Evolutionary conservation across 2,113 vertebrate species (phyloP).

Genomic region (Taurulus bubalis): DNA sequence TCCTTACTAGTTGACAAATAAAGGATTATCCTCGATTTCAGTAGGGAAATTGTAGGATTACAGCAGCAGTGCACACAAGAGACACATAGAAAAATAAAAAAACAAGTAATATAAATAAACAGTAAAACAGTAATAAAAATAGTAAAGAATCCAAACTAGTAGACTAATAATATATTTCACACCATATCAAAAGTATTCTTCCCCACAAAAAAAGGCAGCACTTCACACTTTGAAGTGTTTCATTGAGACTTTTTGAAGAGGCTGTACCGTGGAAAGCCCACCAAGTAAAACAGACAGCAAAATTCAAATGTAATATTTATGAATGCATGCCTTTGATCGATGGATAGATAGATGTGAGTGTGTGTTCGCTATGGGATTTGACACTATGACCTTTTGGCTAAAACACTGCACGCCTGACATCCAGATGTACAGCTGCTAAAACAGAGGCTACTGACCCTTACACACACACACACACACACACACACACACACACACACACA

Average conservation of each 20-base stretch:
- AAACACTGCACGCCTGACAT: constrained; percentile 48
- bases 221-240: not conserved
- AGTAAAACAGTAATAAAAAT: too few relatives aligned
- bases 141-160: too few relatives aligned
- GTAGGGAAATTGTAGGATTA: too few relatives aligned
- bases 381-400: constrained; percentile 53
- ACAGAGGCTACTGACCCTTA: constrained; percentile 59
- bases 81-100: too few relatives aligned
- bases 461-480: constrained; percentile 2
- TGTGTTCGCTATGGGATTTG: constrained; percentile 35
- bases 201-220: not conserved
- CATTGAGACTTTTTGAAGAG: constrained; percentile 10
- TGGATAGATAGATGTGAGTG: not conserved
- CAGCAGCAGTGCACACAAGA: too few relatives aligned
- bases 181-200: not conserved
- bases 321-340: not conserved
- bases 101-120: too few relatives aligned
- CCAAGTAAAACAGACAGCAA: constrained; percentile 4
- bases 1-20: too few relatives aligned
- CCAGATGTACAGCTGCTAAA: constrained; percentile 63
- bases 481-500: constrained; percentile 5
- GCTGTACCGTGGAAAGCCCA: constrained; percentile 4
- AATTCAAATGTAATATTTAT: constrained; percentile 29
- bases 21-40: too few relatives aligned
- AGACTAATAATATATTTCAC: not conserved